Percentiles rank a stretch among this genome's conserved stretches.
Conservation (phyloP, 2,888 invertebrate genomes). For the Rapana venosa region DNA sequence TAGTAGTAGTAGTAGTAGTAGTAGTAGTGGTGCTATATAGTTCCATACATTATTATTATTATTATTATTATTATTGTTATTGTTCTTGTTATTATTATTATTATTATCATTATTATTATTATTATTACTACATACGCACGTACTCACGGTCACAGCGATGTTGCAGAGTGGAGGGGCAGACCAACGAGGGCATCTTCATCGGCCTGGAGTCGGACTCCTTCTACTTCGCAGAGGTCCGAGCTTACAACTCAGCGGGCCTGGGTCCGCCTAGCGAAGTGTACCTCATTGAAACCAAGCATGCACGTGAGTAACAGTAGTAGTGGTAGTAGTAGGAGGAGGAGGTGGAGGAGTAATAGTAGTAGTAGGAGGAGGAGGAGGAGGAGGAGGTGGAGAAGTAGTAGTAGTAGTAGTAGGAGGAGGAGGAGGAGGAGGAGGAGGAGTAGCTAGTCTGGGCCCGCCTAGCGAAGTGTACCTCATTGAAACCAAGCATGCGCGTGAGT, state of each 20-base stretch:
- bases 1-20: too few species aligned
- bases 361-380: background rate
- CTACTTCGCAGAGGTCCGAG: slow-evolving; percentile 94
- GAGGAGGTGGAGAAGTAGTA: too few species aligned
- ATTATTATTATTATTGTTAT: too few species aligned
- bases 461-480: slow-evolving; percentile 88
- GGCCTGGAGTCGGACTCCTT: slow-evolving; percentile 94
- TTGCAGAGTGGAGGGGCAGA: slow-evolving; percentile 83
- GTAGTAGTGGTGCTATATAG: too few species aligned
- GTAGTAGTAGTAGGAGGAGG: too few species aligned
- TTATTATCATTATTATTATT: too few species aligned
- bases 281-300: slow-evolving; percentile 80
- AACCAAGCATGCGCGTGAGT: slow-evolving; percentile 73
- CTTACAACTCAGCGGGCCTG: slow-evolving; percentile 95
- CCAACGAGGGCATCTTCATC: slow-evolving; percentile 92
- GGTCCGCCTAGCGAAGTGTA: slow-evolving; percentile 95
- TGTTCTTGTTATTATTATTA: too few species aligned
- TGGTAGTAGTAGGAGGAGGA: background rate
- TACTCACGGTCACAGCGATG: too few species aligned
- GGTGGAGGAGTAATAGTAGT: background rate
- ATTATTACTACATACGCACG: too few species aligned
- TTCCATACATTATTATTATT: too few species aligned
- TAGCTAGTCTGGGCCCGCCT: slow-evolving; percentile 96
- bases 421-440: too few species aligned
- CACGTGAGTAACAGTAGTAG: slow-evolving; percentile 58